Conservation (phyloP, 2,113 vertebrate genomes). For the Anolis carolinensis region DNA sequence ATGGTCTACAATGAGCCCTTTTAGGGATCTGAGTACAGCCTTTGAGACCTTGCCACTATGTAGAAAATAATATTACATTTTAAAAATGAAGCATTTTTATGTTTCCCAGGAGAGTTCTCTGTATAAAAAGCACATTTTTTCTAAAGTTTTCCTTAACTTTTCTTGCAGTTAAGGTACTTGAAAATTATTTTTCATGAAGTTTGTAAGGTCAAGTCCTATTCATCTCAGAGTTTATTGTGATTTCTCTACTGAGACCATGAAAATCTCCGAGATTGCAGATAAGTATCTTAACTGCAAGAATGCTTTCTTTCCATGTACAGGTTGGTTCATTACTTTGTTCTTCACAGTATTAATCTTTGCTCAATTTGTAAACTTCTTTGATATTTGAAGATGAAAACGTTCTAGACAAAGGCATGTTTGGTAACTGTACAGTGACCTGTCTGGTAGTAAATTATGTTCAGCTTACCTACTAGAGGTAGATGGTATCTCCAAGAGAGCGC, state of each 20-base stretch:
- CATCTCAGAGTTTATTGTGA: background rate
- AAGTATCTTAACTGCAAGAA: background rate
- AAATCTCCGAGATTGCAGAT: background rate
- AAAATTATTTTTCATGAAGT: background rate
- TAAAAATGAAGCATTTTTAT: background rate
- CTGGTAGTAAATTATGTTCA: background rate
- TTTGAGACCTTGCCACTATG: background rate
- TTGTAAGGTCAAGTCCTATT: background rate
- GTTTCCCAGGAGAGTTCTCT: background rate
- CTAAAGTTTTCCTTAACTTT: background rate
- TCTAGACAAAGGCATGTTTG: conserved; percentile 29
- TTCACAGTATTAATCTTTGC: background rate
- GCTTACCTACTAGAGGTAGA: background rate
- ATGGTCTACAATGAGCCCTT: too few species aligned
- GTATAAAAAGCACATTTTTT: background rate
- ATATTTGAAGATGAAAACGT: conserved; percentile 36
- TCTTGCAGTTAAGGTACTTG: too few species aligned
- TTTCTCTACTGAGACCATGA: background rate
- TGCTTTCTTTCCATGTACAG: background rate
- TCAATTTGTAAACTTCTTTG: conserved; percentile 30
- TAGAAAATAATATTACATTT: background rate
- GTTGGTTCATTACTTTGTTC: conserved; percentile 15
- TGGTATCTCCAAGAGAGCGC: conserved; percentile 22
- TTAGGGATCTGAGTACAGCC: too few species aligned
- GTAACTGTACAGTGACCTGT: conserved; percentile 18